Conservation (phyloP, 2,113 vertebrate genomes). For the Corythornis cristatus region DNA sequence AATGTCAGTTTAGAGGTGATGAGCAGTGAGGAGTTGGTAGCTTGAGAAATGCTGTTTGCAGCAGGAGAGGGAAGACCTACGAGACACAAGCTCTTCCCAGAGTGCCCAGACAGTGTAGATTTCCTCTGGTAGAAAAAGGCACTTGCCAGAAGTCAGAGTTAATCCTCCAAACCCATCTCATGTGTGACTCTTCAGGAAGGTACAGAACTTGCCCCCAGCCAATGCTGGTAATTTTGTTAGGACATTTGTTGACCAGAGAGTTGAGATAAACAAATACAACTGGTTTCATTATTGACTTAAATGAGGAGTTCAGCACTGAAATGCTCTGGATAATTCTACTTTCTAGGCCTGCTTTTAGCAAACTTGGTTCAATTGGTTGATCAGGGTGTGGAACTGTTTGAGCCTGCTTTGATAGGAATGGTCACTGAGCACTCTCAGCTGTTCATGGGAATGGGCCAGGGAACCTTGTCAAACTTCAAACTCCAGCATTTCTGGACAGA, state of each 20-base stretch:
- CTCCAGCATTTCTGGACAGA: not conserved
- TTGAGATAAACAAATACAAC: not conserved
- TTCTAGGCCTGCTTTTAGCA: not conserved
- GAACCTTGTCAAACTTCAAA: not conserved
- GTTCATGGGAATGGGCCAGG: not conserved
- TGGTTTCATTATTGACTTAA: not conserved
- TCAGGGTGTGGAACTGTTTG: not conserved
- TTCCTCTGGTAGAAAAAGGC: not conserved
- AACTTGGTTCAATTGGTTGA: not conserved
- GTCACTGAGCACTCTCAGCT: not conserved
- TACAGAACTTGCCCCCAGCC: not conserved
- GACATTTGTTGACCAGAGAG: not conserved
- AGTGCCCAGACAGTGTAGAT: not conserved
- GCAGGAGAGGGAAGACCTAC: not conserved
- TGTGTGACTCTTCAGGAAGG: not conserved
- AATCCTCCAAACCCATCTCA: not conserved
- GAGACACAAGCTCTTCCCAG: not conserved
- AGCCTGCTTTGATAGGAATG: not conserved
- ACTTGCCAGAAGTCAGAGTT: not conserved
- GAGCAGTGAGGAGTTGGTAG: not conserved
- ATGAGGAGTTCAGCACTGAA: not conserved
- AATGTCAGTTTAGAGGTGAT: not conserved
- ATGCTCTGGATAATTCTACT: not conserved
- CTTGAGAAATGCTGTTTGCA: not conserved
- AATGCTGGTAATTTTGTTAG: not conserved